Percentiles rank a stretch among this genome's conserved stretches.
Conservation (phyloP, 2,888 invertebrate genomes). For the Hartigia nigra region DNA sequence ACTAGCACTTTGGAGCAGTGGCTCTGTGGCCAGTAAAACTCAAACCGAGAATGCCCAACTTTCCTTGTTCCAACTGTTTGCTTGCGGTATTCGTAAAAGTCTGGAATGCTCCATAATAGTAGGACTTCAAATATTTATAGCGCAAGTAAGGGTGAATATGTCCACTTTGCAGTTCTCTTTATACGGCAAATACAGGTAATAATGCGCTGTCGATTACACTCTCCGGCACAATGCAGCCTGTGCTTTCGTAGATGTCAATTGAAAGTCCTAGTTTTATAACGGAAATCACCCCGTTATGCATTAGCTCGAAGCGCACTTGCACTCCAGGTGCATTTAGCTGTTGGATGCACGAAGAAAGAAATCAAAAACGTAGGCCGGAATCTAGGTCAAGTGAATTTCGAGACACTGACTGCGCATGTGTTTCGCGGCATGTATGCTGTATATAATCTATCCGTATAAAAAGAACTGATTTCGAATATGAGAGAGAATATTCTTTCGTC, state of each 20-base stretch:
- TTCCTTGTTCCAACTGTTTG: conserved; percentile 15
- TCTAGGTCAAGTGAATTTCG: neutral
- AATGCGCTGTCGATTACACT: neutral
- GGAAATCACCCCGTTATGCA: neutral
- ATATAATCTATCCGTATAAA: neutral
- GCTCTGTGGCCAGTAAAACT: conserved; percentile 11
- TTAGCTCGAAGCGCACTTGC: neutral
- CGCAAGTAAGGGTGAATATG: neutral
- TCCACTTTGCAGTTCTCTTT: neutral
- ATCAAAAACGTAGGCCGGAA: neutral
- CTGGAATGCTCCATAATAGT: neutral
- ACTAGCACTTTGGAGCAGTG: neutral
- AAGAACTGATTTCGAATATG: neutral
- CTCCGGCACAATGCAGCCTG: neutral
- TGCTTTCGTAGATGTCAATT: neutral
- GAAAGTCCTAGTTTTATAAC: neutral
- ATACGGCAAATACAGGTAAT: neutral
- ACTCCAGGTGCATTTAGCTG: neutral
- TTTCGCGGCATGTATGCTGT: neutral
- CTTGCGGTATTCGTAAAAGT: conserved; percentile 10
- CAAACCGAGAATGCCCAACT: conserved; percentile 15
- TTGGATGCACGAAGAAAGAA: neutral
- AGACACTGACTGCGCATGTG: neutral
- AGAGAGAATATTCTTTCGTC: neutral
- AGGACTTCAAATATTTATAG: neutral